Base-by-base conservation (phyloP, 2,797 vertebrate genomes). In the Coccyzus lansbergi region DNA sequence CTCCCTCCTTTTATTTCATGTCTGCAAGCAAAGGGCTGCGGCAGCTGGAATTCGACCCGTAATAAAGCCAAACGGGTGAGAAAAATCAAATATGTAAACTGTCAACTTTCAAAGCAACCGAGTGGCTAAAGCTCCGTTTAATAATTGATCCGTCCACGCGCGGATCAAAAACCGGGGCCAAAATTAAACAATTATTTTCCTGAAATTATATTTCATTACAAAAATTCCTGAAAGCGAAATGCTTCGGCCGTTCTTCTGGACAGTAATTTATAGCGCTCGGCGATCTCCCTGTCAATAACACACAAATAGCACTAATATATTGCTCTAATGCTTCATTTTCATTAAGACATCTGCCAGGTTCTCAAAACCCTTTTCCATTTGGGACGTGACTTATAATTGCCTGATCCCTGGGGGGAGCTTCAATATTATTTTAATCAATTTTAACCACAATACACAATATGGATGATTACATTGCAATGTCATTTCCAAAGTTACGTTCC, bases 351-450 rank as follows among this genome's bases (percentile, higher is more conserved):
- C 98, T 98, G 98, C 98, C 98, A 98, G 97, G 97, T 97, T 97
- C 96, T 98, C 97, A 97, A 97, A 97, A 97, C 93, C 96, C 97
- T 97, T 97, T 98, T 97, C 95, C 97, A 97, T 97, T 97, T 97
- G 96, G 96, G 97, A 98, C 96, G 96, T 97, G 97, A 97, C 97
- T 98, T 98, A 98, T 97, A 98, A 98, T 98, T 98, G 97, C 95
- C 96, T 83, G 94, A 94, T 98, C 97, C 98, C 98, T 97, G 95
- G 97, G 97, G 98, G 97, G 97, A 97, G 93, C 97, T 97, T 98
- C 97, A 97, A 97, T 98, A 98, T 98, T 98, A 97, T 98, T 98
- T 98, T 98, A 98, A 98, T 98, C 97, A 98, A 98, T 98, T 98
- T 98, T 98, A 97, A 96, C 97, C 97, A 97, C 97, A 98, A 97